These are phyloP conservation scores for Lasioglossum leucozonium DNA, from an alignment of 2,888 invertebrate species.

Conservation along the genomic window DNA sequence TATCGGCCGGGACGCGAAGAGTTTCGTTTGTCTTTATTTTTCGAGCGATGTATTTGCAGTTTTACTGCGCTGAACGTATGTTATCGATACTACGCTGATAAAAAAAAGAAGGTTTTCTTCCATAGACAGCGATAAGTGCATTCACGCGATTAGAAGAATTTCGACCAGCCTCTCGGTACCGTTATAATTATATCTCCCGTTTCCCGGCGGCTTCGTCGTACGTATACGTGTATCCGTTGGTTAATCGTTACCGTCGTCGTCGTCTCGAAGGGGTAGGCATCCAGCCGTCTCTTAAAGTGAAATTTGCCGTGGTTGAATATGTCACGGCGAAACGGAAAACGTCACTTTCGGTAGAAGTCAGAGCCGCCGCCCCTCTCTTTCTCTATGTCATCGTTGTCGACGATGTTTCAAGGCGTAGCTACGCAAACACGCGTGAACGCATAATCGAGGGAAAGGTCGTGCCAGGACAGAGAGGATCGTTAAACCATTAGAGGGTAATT, in stretches of 20 bases:
- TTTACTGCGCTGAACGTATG: too few species aligned
- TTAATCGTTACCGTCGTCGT: neutral
- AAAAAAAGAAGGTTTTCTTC: too few species aligned
- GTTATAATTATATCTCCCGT: neutral
- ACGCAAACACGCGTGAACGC: conserved; percentile 35
- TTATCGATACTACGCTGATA: too few species aligned
- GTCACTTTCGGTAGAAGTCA: conserved; percentile 29
- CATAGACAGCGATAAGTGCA: too few species aligned
- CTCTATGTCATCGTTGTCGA: neutral
- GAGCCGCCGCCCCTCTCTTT: neutral
- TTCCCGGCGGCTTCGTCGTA: neutral
- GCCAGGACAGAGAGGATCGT: conserved; percentile 15
- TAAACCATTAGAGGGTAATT: conserved; percentile 23
- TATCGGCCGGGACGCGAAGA: too few species aligned
- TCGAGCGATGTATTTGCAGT: too few species aligned
- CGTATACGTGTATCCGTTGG: neutral
- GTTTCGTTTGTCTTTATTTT: too few species aligned
- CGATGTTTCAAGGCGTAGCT: conserved; percentile 30
- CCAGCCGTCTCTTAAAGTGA: conserved; percentile 12
- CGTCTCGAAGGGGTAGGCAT: conserved; percentile 11
- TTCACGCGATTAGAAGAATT: neutral
- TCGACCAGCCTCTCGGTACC: neutral
- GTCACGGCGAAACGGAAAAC: conserved; percentile 22
- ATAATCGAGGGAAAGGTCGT: conserved; percentile 29
- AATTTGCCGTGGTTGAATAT: neutral